Percentiles rank a stretch among this genome's conserved stretches.
Evolutionary conservation across 2,113 vertebrate genomes (phyloP).

Genomic region (Thalassarche chlororhynchos): DNA sequence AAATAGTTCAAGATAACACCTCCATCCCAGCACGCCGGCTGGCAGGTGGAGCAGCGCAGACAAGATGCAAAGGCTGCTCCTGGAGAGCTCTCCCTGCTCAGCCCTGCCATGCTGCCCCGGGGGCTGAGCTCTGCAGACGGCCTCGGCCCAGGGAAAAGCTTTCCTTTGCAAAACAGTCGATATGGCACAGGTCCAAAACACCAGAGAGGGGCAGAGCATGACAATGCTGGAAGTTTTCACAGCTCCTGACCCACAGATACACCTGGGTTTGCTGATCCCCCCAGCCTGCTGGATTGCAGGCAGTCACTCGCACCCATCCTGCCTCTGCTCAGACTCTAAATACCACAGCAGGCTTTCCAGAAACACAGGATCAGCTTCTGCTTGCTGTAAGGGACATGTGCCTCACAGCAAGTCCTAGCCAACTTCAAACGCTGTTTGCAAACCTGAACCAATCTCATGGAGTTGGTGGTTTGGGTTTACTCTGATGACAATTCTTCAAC

Average conservation of each 20-base stretch:
- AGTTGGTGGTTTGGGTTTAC: neutral
- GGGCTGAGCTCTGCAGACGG: neutral
- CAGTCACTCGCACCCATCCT: neutral
- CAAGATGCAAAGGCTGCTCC: neutral
- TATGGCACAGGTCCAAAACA: neutral
- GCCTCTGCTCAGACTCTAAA: neutral
- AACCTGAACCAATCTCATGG: neutral
- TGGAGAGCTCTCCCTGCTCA: neutral
- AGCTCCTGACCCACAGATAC: neutral
- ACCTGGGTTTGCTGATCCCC: neutral
- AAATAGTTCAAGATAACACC: neutral
- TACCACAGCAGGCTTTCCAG: neutral
- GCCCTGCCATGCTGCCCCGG: neutral
- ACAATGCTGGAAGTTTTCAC: neutral
- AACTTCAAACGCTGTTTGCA: neutral
- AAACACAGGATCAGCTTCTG: neutral
- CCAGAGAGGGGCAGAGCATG: neutral
- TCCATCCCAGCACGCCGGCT: neutral
- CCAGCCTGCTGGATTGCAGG: neutral
- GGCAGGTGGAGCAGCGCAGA: neutral
- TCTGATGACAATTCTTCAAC: neutral
- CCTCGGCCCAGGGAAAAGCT: neutral
- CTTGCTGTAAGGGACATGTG: accelerated
- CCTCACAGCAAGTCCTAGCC: neutral
- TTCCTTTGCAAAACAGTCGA: neutral